These are phyloP conservation scores for Resseliella maxima DNA, from an alignment of 2,888 invertebrate genomes.

Conservation along the genomic window DNA sequence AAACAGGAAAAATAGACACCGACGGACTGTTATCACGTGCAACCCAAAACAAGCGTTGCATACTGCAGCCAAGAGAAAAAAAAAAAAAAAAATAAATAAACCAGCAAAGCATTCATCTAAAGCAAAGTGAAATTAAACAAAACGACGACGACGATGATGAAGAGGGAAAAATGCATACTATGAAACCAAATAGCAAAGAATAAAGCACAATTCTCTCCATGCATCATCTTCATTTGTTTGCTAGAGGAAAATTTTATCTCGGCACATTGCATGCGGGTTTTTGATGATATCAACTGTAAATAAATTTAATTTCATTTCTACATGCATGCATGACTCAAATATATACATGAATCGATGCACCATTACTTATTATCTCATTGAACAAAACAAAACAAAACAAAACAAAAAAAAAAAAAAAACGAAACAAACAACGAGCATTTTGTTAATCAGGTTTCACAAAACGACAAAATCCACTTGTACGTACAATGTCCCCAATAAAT, in stretches of 20 bases:
- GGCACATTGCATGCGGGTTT: constrained; percentile 22
- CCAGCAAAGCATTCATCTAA: background rate
- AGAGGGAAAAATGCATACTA: background rate
- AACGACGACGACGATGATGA: background rate
- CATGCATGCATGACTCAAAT: background rate
- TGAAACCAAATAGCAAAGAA: background rate
- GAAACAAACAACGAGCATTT: background rate
- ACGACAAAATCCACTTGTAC: background rate
- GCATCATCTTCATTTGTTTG: constrained; percentile 44
- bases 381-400: background rate
- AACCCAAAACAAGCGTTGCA: background rate
- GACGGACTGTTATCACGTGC: constrained; percentile 26
- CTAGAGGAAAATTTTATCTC: constrained; percentile 20
- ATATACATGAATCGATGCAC: background rate
- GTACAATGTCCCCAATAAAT: background rate
- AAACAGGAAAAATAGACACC: constrained; percentile 47
- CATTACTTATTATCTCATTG: background rate
- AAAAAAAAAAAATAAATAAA: background rate
- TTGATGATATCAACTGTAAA: constrained; percentile 46
- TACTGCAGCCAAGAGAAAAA: background rate
- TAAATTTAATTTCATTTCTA: constrained; percentile 12
- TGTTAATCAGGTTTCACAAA: constrained; percentile 28
- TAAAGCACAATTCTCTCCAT: constrained; percentile 11
- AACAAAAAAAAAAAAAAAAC: no score
- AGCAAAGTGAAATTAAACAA: constrained; percentile 42